Conservation (phyloP, 2,888 invertebrate genomes). For the Scaptodrosophila latifasciaeformis region DNA sequence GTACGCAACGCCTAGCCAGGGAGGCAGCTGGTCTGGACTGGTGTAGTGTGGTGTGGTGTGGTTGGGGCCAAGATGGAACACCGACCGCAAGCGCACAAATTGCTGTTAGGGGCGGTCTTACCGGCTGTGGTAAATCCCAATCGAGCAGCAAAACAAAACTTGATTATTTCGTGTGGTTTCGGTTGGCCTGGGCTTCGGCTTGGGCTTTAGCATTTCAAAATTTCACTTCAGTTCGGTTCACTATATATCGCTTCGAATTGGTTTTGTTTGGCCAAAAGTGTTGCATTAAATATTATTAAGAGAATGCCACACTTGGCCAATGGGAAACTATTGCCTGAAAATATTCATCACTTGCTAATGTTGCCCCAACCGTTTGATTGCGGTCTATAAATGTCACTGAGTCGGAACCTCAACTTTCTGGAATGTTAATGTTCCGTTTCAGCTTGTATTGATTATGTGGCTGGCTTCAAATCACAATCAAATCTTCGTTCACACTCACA, state of each 20-base stretch:
- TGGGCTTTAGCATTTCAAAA: too few species aligned
- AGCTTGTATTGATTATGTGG: constrained; percentile 16
- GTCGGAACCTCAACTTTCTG: neutral
- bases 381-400: neutral
- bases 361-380: neutral
- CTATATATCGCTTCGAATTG: too few species aligned
- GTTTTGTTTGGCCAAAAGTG: constrained; percentile 11
- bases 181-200: constrained; percentile 1
- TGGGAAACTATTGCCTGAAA: constrained; percentile 54
- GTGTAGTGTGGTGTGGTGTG: constrained; percentile 38
- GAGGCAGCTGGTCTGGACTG: too few species aligned
- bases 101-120: constrained; percentile 29
- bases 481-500: constrained; percentile 12
- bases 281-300: constrained; percentile 52
- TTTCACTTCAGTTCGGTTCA: neutral
- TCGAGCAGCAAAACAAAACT: constrained; percentile 73
- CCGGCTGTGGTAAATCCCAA: constrained; percentile 70
- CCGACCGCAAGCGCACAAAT: constrained; percentile 53
- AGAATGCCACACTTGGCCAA: constrained; percentile 53
- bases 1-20: constrained; percentile 28
- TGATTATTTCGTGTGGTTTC: constrained; percentile 72
- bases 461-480: neutral
- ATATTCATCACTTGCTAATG: constrained; percentile 37
- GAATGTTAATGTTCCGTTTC: too few species aligned
- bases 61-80: constrained; percentile 13